A percentile compares a stretch with the other conserved stretches of the same genome.
These are phyloP conservation scores for Cepaea nemoralis DNA, from an alignment of 1,140 invertebrate species.

Conservation along the genomic window DNA sequence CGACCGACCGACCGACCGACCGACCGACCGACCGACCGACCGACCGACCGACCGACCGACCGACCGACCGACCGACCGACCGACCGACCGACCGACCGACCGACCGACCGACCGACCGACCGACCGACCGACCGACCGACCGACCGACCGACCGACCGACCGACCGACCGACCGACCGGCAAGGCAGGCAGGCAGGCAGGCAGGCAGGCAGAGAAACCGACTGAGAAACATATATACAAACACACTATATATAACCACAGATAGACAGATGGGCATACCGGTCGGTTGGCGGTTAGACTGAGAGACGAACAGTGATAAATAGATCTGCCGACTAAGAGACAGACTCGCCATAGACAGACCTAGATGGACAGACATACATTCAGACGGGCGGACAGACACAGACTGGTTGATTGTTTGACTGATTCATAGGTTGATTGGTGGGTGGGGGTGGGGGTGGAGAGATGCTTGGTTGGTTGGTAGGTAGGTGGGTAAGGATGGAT, in stretches of 20 bases:
- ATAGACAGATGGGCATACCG: no score
- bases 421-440: not conserved
- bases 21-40: conserved; percentile 7
- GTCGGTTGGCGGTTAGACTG: no score
- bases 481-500: no score
- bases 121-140: conserved; percentile 7
- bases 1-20: conserved; percentile 7
- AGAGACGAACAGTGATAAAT: not conserved
- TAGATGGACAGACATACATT: no score
- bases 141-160: no score
- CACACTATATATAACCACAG: no score
- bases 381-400: no score
- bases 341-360: not conserved
- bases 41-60: conserved; percentile 7
- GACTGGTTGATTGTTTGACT: not conserved
- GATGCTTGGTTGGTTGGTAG: no score
- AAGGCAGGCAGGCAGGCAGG: no score
- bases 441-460: not conserved
- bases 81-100: conserved; percentile 7
- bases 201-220: no score
- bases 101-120: conserved; percentile 7
- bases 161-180: no score
- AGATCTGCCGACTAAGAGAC: not conserved
- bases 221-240: no score
- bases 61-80: conserved; percentile 7